Base-by-base conservation (phyloP, 2,888 invertebrate species). In the Hipparchia semele region DNA sequence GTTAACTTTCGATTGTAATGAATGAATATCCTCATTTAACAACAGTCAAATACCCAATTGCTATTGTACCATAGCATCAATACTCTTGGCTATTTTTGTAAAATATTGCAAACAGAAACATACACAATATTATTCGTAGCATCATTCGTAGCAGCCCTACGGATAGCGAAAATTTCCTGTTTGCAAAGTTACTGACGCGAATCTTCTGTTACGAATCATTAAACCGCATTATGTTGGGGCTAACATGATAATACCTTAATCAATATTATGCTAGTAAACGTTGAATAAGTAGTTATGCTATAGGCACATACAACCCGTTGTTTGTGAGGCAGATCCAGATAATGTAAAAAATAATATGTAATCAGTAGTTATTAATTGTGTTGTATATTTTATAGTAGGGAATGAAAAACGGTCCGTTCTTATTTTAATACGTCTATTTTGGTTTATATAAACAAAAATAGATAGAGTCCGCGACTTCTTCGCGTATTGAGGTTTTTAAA, bases 121-220 rank as follows among this genome's bases (percentile, higher is more conserved):
- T 73, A n/a, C 9, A 6, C 13, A 60, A 62, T 46, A 54, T 23
- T 51, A 54, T 64, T 49, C 23, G 23, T 23, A 23, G 23, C 23
- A 23, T 23, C 1, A 23, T 23, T 39, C 59, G 49, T 49, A 49
- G 53, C 62, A 59, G 46, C 39, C 46, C n/a, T 59, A 46, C 56
- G 58, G 51, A 69, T 66, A 61, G 61, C 66, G 66, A 73, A 67
- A 69, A 65, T 73, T 72, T 73, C 73, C 67, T 71, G 67, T 73
- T 75, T 71, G 62, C 71, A 67, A 53, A 68, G 53, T 70, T 64
- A 75, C 66, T 70, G 73, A 70, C 71, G 62, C 71, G 73, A 67
- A 54, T 65, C 69, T 49, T 62, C 62, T 72, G 71, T 69, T 73
- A 73, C 75, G 73, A 68, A 71, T 72, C 73, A 73, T 75, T 75